These are phyloP conservation scores for Eulemur mongoz DNA, from an alignment of 2,797 vertebrate genomes.

Conservation along the genomic window DNA sequence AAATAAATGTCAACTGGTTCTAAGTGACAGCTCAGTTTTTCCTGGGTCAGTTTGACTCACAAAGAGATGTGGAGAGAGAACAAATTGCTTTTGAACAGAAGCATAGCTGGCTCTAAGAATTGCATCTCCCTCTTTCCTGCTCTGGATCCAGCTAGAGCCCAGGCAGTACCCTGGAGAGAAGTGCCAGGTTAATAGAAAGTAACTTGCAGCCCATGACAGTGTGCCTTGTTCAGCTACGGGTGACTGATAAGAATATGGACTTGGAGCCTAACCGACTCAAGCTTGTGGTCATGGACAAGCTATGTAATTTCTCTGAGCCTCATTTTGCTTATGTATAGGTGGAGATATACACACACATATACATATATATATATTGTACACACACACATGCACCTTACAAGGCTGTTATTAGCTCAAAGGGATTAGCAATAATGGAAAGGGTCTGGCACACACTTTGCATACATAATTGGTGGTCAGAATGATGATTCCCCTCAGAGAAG, in stretches of 20 bases:
- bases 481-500: not conserved
- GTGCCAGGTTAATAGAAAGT: not conserved
- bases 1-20: conserved; percentile 63
- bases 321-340: not conserved
- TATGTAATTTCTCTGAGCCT: not conserved
- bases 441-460: not conserved
- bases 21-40: conserved; percentile 49
- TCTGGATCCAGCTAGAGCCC: not conserved
- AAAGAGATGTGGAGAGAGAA: not conserved
- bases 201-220: too few species aligned
- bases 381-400: not conserved
- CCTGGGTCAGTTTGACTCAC: conserved; percentile 56
- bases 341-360: not conserved
- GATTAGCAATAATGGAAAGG: not conserved
- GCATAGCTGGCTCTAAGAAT: not conserved
- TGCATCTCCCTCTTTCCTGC: not conserved
- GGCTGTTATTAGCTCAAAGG: not conserved
- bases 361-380: not conserved
- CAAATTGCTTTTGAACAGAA: conserved; percentile 31
- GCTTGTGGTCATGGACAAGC: not conserved
- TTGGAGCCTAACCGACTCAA: not conserved
- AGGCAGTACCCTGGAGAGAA: not conserved
- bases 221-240: not conserved
- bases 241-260: not conserved
- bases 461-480: not conserved